phyloP scores from a whole-genome alignment of 2,797 vertebrate genomes.

The Rhinatrema bivittatum region DNA sequence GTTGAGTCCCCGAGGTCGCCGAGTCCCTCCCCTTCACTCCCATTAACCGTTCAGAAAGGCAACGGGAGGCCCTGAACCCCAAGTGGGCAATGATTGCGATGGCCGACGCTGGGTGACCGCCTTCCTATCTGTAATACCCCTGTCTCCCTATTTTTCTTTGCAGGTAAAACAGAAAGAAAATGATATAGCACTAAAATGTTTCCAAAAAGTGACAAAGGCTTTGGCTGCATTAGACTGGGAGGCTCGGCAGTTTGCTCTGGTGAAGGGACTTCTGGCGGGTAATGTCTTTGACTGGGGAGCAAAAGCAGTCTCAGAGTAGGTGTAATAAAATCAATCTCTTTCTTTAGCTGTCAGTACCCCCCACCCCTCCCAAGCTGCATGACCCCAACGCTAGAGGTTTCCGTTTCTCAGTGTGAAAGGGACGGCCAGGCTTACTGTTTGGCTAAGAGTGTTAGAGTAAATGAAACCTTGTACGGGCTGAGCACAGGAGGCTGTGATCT shows the following conservation, averaged over 20 bases:
- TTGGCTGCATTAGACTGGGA: constrained; percentile 87
- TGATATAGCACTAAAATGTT: constrained; percentile 83
- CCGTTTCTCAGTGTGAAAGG: too few species aligned
- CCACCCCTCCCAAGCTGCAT: too few species aligned
- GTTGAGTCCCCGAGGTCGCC: too few species aligned
- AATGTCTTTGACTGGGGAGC: constrained; percentile 99
- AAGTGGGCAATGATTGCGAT: constrained; percentile 20
- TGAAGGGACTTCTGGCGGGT: constrained; percentile 86
- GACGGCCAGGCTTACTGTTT: not conserved
- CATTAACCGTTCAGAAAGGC: too few species aligned
- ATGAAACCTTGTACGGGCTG: too few species aligned
- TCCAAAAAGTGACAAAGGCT: constrained; percentile 72
- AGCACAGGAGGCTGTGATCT: too few species aligned
- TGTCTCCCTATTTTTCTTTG: constrained; percentile 1
- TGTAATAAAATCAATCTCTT: too few species aligned
- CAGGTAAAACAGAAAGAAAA: constrained; percentile 96
- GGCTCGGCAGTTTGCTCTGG: constrained; percentile 88
- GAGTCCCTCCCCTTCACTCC: too few species aligned
- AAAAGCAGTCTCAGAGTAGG: constrained; percentile 95
- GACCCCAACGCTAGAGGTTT: too few species aligned
- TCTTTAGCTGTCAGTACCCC: too few species aligned
- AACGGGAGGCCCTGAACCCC: constrained; percentile 17
- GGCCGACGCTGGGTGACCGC: constrained; percentile 9
- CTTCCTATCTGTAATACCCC: constrained; percentile 9
- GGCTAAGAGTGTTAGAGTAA: rapidly evolving